phyloP scores from a whole-genome alignment of 1,140 invertebrate genomes.

The Stenopsyche tienmushanensis region DNA sequence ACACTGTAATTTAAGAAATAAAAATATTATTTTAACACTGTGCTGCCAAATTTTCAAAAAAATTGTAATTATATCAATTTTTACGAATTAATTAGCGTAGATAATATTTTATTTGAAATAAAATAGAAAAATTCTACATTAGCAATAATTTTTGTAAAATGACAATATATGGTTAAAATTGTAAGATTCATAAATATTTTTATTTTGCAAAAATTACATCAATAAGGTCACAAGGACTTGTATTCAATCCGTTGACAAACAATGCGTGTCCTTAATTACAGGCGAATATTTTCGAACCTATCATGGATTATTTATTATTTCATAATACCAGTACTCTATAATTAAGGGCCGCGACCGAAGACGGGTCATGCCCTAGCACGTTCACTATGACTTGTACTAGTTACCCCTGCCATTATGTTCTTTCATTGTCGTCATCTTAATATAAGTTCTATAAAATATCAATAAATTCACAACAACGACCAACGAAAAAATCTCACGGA shows the following conservation, averaged over 20 bases:
- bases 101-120: no score
- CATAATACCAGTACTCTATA: not conserved
- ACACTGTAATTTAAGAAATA: no score
- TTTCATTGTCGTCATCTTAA: slow-evolving; percentile 15
- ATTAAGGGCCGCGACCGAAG: slow-evolving; percentile 4
- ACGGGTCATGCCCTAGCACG: slow-evolving; percentile 11
- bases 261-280: no score
- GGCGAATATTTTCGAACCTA: no score
- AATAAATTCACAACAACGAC: not conserved
- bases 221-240: no score
- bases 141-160: no score
- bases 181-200: not conserved
- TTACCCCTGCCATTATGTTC: slow-evolving; percentile 10
- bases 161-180: not conserved
- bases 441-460: no score
- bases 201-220: not conserved
- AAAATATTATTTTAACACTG: no score
- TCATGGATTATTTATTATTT: slow-evolving; percentile 8
- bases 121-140: no score
- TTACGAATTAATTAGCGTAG: no score
- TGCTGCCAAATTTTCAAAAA: no score
- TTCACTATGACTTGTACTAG: slow-evolving; percentile 1
- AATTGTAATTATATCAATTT: no score
- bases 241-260: not conserved
- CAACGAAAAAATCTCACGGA: not conserved